These are phyloP conservation scores for Epinephelus cyanopodus DNA, from an alignment of 2,113 vertebrate genomes.

Conservation along the genomic window DNA sequence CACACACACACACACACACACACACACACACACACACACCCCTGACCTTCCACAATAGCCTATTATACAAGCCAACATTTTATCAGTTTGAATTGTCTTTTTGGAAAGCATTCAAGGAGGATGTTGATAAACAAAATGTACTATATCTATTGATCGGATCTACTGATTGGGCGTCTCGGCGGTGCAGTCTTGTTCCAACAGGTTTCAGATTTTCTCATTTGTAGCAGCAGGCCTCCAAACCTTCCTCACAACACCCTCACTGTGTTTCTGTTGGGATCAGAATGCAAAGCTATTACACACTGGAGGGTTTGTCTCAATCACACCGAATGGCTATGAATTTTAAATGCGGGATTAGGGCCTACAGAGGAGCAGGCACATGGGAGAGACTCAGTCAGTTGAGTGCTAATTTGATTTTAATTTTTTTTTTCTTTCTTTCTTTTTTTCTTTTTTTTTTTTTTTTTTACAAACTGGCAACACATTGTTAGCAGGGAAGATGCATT, in stretches of 20 bases:
- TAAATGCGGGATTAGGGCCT: constrained; percentile 81
- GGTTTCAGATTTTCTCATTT: constrained; percentile 68
- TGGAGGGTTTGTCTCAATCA: constrained; percentile 82
- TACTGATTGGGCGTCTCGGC: constrained; percentile 49
- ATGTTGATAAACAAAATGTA: constrained; percentile 52
- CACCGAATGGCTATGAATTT: constrained; percentile 83
- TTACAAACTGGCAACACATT: constrained; percentile 63
- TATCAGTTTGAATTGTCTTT: constrained; percentile 42
- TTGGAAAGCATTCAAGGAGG: constrained; percentile 7
- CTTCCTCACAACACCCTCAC: constrained; percentile 66
- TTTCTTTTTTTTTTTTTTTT: constrained; percentile 53
- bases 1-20: too few relatives aligned
- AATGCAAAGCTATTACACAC: constrained; percentile 83
- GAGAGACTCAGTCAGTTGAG: constrained; percentile 70
- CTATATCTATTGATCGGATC: constrained; percentile 56
- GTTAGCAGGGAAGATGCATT: constrained; percentile 57
- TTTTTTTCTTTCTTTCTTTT: too few relatives aligned
- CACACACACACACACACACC: too few relatives aligned
- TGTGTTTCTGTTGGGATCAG: constrained; percentile 77
- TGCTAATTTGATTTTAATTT: constrained; percentile 77
- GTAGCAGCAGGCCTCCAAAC: constrained; percentile 39
- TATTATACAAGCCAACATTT: constrained; percentile 24
- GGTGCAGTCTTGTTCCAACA: constrained; percentile 50
- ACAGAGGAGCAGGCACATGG: constrained; percentile 73
- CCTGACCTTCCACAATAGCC: too few relatives aligned